phyloP scores from a whole-genome alignment of 2,113 vertebrate genomes.

The Apteryx mantelli region DNA sequence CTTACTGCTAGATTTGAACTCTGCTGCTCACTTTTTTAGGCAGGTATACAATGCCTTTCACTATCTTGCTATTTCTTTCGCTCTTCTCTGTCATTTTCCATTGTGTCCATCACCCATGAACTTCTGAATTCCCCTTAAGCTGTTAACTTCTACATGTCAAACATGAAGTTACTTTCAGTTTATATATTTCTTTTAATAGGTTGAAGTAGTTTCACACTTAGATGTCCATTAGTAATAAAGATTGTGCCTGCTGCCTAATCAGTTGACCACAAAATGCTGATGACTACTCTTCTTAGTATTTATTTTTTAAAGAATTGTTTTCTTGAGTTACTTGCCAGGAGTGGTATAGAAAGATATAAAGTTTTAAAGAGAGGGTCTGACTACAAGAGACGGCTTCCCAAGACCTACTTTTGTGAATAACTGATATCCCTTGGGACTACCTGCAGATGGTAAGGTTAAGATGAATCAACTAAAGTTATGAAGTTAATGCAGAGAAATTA shows the following conservation, averaged over 20 bases:
- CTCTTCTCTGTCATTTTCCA: slow-evolving; percentile 36
- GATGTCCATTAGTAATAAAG: not conserved
- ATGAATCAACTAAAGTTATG: not conserved
- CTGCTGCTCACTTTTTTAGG: not conserved
- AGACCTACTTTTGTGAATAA: not conserved
- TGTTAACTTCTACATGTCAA: not conserved
- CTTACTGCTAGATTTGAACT: not conserved
- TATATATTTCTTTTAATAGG: slow-evolving; percentile 40
- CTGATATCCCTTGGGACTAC: not conserved
- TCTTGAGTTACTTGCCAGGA: slow-evolving; percentile 25
- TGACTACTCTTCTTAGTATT: not conserved
- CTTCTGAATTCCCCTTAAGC: slow-evolving; percentile 27
- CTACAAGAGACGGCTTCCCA: not conserved
- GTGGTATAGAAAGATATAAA: slow-evolving; percentile 9
- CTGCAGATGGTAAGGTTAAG: not conserved
- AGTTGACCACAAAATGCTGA: slow-evolving; percentile 30
- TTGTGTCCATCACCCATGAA: slow-evolving; percentile 21
- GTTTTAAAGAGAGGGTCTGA: not conserved
- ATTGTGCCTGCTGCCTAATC: slow-evolving; percentile 35
- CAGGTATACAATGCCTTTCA: not conserved
- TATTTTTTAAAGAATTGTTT: slow-evolving; percentile 7
- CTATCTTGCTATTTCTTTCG: not conserved
- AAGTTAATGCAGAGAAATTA: slow-evolving; percentile 46
- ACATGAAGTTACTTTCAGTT: not conserved
- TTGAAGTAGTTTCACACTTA: slow-evolving; percentile 22